Conservation (phyloP, 2,888 invertebrate species). For the Agrenia bidenticulata region DNA sequence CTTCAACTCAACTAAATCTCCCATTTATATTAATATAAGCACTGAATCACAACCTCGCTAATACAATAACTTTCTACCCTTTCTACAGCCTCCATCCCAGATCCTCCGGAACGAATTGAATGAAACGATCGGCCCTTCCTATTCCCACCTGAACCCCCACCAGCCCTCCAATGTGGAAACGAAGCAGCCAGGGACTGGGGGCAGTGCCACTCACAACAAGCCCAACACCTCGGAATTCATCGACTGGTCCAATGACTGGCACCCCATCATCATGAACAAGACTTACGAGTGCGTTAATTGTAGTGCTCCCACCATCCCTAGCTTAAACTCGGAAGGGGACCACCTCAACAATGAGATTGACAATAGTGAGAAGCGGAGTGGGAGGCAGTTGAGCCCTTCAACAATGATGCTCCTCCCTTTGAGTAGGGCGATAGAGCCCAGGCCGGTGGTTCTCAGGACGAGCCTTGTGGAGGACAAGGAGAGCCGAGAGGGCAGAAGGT, state of each 20-base stretch:
- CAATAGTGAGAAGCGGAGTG: background rate
- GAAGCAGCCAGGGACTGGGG: background rate
- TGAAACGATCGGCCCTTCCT: background rate
- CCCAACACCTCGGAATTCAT: background rate
- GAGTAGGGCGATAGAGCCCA: slow-evolving; percentile 12
- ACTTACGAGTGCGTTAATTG: slow-evolving; percentile 1
- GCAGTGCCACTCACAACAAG: background rate
- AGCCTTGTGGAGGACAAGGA: background rate
- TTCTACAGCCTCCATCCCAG: background rate
- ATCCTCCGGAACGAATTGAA: slow-evolving; percentile 14
- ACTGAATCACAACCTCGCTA: too few relatives aligned
- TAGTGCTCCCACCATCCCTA: background rate
- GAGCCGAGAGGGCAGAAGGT: background rate
- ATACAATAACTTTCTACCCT: too few relatives aligned
- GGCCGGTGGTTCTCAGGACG: too few relatives aligned
- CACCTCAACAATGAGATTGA: slow-evolving; percentile 16
- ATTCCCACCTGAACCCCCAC: too few relatives aligned
- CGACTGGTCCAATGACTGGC: slow-evolving; percentile 22
- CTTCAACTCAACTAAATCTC: too few relatives aligned
- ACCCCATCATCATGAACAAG: slow-evolving; percentile 14
- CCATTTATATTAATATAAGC: too few relatives aligned
- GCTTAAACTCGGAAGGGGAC: background rate
- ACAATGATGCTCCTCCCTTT: slow-evolving; percentile 7
- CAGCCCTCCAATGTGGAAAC: background rate
- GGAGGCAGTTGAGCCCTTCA: background rate